A percentile compares a stretch with the other conserved stretches of the same genome.
phyloP scores from a whole-genome alignment of 1,140 invertebrate genomes.

The Diabrotica undecimpunctata region DNA sequence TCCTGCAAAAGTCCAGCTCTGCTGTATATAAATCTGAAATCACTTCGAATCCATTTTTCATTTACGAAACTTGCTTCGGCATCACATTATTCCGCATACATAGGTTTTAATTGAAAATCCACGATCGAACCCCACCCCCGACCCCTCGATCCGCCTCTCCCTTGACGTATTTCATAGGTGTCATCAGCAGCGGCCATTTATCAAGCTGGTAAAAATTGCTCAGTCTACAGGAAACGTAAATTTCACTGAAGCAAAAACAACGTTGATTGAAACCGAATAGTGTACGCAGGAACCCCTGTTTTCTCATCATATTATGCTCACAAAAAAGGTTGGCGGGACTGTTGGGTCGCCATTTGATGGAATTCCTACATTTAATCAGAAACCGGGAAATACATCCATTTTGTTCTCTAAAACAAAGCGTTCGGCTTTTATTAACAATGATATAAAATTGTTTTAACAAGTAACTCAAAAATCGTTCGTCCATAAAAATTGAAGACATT shows the following conservation, averaged over 20 bases:
- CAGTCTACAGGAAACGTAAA: constrained; percentile 43
- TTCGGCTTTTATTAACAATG: no score
- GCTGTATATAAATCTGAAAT: not conserved
- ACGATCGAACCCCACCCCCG: constrained; percentile 34
- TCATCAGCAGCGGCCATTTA: constrained; percentile 47
- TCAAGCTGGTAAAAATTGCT: constrained; percentile 44
- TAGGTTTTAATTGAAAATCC: constrained; percentile 48
- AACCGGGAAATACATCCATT: no score
- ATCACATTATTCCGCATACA: constrained; percentile 47
- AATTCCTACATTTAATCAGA: no score
- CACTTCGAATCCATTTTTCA: constrained; percentile 8
- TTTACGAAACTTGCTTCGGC: constrained; percentile 18
- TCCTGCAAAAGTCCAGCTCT: not conserved
- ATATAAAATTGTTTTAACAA: no score
- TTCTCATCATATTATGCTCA: constrained; percentile 2
- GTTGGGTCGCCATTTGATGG: no score
- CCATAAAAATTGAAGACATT: no score
- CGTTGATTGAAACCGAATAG: constrained; percentile 19
- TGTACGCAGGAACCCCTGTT: constrained; percentile 1
- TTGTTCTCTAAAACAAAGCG: no score
- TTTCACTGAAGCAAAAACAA: constrained; percentile 41
- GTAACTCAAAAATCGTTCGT: no score
- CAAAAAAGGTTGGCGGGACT: not conserved
- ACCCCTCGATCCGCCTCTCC: constrained; percentile 3
- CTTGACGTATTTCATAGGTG: constrained; percentile 47